Evolutionary conservation across 2,888 invertebrate species (phyloP).

Genomic region (Anoncus sp.): DNA sequence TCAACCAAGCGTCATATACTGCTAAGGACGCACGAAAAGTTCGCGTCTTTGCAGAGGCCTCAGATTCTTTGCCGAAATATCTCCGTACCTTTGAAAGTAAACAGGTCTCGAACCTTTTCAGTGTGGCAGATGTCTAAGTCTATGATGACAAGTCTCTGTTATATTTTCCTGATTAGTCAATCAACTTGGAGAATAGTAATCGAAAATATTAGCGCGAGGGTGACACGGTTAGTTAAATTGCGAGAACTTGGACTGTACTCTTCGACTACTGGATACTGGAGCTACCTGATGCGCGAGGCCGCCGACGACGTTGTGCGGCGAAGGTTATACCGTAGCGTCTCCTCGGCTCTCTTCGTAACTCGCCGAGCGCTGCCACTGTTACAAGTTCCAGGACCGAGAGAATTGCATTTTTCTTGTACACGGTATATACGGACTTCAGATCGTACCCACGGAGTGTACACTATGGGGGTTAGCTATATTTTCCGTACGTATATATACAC

Average conservation of each 20-base stretch:
- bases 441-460: conserved; percentile 7
- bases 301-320: conserved; percentile 23
- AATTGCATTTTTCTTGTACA: conserved; percentile 27
- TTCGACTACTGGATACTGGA: conserved; percentile 15
- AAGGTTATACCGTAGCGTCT: conserved; percentile 26
- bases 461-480: conserved; percentile 36
- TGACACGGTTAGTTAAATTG: conserved; percentile 15
- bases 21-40: no score
- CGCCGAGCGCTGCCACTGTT: conserved; percentile 24
- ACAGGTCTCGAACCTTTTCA: no score
- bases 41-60: no score
- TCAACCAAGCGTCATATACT: no score
- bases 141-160: no score
- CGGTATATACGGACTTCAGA: no score
- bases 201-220: no score
- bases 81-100: no score
- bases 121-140: no score
- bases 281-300: conserved; percentile 48
- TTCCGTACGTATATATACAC: conserved; percentile 9
- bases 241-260: conserved; percentile 13
- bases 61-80: no score
- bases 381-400: conserved; percentile 22
- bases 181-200: no score
- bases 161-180: no score
- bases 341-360: conserved; percentile 41